Percentiles rank a stretch among this genome's conserved stretches.
Conservation (phyloP, 2,113 vertebrate genomes). For the Phyllopteryx taeniolatus region DNA sequence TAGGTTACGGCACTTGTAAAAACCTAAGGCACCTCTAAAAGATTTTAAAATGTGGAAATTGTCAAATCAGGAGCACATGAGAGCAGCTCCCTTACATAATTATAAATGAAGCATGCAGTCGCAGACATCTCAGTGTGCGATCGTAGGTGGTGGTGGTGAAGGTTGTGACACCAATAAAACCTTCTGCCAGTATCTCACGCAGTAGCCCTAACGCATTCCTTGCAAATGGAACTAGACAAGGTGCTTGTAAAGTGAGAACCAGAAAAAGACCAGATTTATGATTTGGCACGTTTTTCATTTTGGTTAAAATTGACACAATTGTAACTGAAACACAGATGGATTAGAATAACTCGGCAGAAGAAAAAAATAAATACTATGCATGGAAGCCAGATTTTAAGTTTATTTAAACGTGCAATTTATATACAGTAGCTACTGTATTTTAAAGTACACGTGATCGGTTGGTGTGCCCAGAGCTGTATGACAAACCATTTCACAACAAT, state of each 20-base stretch:
- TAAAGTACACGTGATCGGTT: background rate
- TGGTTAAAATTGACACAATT: background rate
- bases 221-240: slow-evolving; percentile 10
- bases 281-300: background rate
- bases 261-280: background rate
- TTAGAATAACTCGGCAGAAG: background rate
- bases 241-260: slow-evolving; percentile 4
- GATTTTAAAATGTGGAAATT: background rate
- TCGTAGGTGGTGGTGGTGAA: slow-evolving; percentile 20
- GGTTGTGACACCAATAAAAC: background rate
- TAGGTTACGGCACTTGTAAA: background rate
- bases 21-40: background rate
- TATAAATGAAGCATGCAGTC: slow-evolving; percentile 5
- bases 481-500: background rate
- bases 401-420: background rate
- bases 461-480: too few relatives aligned
- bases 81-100: background rate
- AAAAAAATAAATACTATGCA: background rate
- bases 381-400: background rate
- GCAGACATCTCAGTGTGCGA: background rate
- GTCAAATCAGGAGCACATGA: background rate
- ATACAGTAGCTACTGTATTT: background rate
- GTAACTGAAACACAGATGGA: background rate
- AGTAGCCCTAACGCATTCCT: slow-evolving; percentile 1
- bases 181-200: slow-evolving; percentile 1